A percentile compares a stretch with the other conserved stretches of the same genome.
Conservation (phyloP, 2,797 vertebrate species). For the Helostoma temminkii region DNA sequence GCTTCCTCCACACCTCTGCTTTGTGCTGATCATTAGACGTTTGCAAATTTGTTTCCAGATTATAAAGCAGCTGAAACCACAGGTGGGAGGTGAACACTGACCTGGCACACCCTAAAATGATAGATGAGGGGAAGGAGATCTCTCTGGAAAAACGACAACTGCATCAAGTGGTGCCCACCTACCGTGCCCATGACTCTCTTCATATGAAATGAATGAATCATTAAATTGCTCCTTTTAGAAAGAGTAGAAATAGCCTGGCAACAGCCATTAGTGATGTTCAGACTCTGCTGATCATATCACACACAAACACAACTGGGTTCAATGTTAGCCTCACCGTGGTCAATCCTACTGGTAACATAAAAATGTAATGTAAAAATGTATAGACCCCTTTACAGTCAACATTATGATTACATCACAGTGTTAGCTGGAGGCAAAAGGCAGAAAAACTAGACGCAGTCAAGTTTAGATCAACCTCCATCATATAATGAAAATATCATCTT, state of each 20-base stretch:
- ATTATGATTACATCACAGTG: too few relatives aligned
- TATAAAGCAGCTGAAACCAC: conserved; percentile 38
- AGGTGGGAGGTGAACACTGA: conserved; percentile 31
- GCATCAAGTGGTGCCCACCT: conserved; percentile 19
- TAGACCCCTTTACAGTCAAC: too few relatives aligned
- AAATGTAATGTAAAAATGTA: too few relatives aligned
- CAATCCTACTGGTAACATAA: too few relatives aligned
- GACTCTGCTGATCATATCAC: neutral
- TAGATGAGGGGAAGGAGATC: conserved; percentile 1
- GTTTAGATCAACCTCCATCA: too few relatives aligned
- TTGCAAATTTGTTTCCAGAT: neutral
- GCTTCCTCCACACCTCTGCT: conserved; percentile 18
- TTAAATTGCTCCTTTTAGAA: conserved; percentile 15
- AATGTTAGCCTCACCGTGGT: neutral
- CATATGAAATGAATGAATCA: conserved; percentile 38
- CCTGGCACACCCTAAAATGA: conserved; percentile 36
- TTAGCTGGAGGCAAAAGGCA: too few relatives aligned
- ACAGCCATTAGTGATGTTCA: neutral
- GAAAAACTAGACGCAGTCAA: too few relatives aligned
- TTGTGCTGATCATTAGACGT: conserved; percentile 1
- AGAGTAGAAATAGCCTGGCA: conserved; percentile 1
- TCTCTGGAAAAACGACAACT: conserved; percentile 43
- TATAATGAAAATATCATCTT: too few relatives aligned
- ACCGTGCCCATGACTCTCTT: neutral
- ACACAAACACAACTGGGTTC: neutral